These are phyloP conservation scores for Subacronicta megacephala DNA, from an alignment of 2,888 invertebrate genomes.

Conservation along the genomic window DNA sequence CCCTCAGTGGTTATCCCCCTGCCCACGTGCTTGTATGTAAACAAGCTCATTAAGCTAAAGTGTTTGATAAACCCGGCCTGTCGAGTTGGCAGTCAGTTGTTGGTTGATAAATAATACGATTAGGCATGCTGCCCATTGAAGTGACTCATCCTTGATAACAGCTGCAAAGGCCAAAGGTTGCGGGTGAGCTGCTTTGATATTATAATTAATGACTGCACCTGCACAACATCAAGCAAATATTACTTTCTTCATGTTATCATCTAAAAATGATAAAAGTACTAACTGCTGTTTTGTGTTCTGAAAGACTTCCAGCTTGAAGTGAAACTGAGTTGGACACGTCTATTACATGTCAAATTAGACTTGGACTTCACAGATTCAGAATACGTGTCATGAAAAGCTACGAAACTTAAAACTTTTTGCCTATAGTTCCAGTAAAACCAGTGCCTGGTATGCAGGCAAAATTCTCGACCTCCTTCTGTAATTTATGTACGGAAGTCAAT, in stretches of 20 bases:
- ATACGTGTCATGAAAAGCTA: background rate
- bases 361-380: no score
- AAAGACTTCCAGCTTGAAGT: no score
- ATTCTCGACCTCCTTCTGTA: conserved; percentile 42
- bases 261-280: no score
- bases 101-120: conserved; percentile 55
- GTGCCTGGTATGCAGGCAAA: conserved; percentile 32
- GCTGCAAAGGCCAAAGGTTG: background rate
- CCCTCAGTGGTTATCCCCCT: conserved; percentile 31
- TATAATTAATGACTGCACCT: background rate
- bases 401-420: no score
- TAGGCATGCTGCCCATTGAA: conserved; percentile 9
- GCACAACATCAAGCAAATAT: no score
- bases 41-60: conserved; percentile 56
- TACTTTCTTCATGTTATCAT: no score
- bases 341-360: no score
- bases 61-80: conserved; percentile 58
- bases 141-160: conserved; percentile 5
- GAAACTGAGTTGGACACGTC: no score
- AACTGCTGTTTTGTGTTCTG: no score
- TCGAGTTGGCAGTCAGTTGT: conserved; percentile 26
- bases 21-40: conserved; percentile 63
- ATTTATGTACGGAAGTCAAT: conserved; percentile 39
- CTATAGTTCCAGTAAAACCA: no score
- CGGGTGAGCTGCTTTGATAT: background rate